Evolutionary conservation across 2,797 vertebrate species (phyloP), one percentile per base, ranked within the genome.

Genomic region (Pangasius sanitwongsei): DNA sequence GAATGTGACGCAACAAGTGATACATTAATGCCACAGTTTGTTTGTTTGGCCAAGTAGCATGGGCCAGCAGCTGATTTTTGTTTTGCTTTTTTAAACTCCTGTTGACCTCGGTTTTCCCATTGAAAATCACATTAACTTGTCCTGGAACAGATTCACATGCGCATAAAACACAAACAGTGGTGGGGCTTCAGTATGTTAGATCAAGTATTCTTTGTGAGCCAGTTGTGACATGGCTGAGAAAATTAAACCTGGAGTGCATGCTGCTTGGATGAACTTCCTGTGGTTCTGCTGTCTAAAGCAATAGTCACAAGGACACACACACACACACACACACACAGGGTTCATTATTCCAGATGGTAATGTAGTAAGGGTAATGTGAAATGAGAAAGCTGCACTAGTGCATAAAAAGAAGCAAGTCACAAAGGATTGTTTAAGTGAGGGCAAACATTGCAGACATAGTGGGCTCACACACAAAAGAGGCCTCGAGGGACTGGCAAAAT

Each of bases 341-440:
- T 94, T 95, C 95, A 95, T 96, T 96, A 96, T 96, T 95, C 95
- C 94, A 95, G 94, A 91, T 94, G 91, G 94, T 93, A 93, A 94
- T 92, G 93, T 95, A 94, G 94, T 94, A 92, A 91, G 92, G 92
- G 93, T 93, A 93, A 94, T 94, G 94, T 91, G 94, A 95, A 94
- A 95, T 95, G 94, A 95, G 94, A 94, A 94, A 92, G 93, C 94
- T 88, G 94, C 94, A 93, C 91, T 94, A 95, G 95, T 95, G 95
- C 96, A 95, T 94, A 95, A 96, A 94, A 94, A 92, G 92, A 93
- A 94, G 95, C 94, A 95, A 95, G 95, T 96, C 95, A 94, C 91
- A 93, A 95, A 93, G 95, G 94, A 96, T 95, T 95, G 95, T 95
- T 95, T 96, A 95, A 96, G 96, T 93, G 94, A 91, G 94, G 95